Evolutionary conservation across 1,140 invertebrate genomes (phyloP).

Genomic region (Pseudomyrmex gracilis): DNA sequence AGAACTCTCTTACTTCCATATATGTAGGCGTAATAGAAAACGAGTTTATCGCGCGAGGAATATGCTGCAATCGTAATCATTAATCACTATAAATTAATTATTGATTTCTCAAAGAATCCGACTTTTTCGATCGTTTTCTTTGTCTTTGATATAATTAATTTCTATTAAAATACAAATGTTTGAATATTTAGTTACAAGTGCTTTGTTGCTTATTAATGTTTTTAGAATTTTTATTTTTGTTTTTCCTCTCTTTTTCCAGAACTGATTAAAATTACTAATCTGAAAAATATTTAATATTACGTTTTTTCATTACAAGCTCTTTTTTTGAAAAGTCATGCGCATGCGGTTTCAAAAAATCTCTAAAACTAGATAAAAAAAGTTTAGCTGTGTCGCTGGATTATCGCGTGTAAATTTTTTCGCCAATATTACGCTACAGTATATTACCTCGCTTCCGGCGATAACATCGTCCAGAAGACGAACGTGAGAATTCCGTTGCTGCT

Average conservation of each 20-base stretch:
- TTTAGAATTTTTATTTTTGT: neutral
- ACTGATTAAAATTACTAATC: too few relatives aligned
- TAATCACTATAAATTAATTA: neutral
- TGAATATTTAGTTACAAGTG: too few relatives aligned
- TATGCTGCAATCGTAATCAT: neutral
- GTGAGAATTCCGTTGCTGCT: slow-evolving; percentile 41
- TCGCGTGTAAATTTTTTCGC: slow-evolving; percentile 36
- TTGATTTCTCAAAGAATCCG: neutral
- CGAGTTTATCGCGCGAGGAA: neutral
- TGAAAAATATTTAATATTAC: too few relatives aligned
- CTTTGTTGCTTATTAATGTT: neutral
- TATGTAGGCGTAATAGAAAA: neutral
- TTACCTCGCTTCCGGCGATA: slow-evolving; percentile 33
- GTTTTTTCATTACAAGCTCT: too few relatives aligned
- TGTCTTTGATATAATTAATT: neutral
- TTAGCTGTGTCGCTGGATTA: neutral
- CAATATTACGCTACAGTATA: slow-evolving; percentile 10
- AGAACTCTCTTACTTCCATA: slow-evolving; percentile 36
- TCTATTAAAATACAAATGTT: too few relatives aligned
- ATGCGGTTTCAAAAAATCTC: too few relatives aligned
- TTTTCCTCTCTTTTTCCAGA: too few relatives aligned
- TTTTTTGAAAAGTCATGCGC: too few relatives aligned
- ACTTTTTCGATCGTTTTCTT: slow-evolving; percentile 4
- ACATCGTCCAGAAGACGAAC: slow-evolving; percentile 25
- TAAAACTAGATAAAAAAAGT: too few relatives aligned